phyloP scores from a whole-genome alignment of 2,113 vertebrate species.

The Cynopterus brachyotis region DNA sequence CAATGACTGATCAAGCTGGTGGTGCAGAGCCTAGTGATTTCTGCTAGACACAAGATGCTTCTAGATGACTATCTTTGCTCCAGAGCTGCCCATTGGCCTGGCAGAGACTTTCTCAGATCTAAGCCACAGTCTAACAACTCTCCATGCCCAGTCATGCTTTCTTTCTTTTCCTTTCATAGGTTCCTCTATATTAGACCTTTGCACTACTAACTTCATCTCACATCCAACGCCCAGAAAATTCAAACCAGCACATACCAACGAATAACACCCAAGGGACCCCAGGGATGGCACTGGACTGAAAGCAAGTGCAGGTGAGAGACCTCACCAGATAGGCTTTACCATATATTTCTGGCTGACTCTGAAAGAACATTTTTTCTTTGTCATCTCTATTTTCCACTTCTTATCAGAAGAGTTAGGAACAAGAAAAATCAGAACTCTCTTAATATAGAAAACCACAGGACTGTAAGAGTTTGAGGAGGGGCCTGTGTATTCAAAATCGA shows the following conservation, averaged over 20 bases:
- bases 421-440: neutral
- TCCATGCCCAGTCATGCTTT: neutral
- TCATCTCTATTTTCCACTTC: neutral
- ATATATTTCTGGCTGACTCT: neutral
- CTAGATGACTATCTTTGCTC: neutral
- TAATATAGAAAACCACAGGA: neutral
- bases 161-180: neutral
- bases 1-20: neutral
- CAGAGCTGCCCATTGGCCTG: neutral
- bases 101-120: neutral
- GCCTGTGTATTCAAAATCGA: neutral
- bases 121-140: neutral
- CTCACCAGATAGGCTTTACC: neutral
- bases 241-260: neutral
- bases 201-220: neutral
- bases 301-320: neutral
- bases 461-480: neutral
- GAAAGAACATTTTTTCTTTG: neutral
- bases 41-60: neutral
- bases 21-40: neutral
- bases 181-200: no score
- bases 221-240: neutral
- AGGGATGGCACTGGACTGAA: neutral
- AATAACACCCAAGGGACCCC: rapidly evolving
- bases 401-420: neutral